These are phyloP conservation scores for Clostera curtula DNA, from an alignment of 2,888 invertebrate genomes.

Conservation along the genomic window DNA sequence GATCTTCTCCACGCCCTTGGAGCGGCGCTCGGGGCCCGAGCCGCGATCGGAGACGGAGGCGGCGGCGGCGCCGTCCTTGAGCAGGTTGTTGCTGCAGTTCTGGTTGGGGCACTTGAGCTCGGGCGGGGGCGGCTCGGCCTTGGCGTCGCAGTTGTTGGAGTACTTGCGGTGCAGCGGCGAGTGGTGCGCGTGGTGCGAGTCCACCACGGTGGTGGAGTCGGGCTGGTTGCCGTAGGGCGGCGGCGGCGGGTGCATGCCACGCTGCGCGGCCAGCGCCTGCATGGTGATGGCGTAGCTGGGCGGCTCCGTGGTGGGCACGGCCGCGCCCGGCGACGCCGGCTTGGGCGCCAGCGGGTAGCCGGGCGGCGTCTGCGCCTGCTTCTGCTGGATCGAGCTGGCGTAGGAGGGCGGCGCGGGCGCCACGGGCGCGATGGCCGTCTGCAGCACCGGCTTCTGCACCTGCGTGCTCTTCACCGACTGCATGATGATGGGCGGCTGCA, in stretches of 20 bases:
- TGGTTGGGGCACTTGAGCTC: conserved; percentile 69
- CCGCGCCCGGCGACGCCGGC: conserved; percentile 71
- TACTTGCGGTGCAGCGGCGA: conserved; percentile 82
- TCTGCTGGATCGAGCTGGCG: conserved; percentile 86
- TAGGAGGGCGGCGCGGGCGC: conserved; percentile 91
- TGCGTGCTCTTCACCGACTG: conserved; percentile 97
- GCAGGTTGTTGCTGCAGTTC: conserved; percentile 65
- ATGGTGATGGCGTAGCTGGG: conserved; percentile 95
- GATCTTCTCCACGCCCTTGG: conserved; percentile 79
- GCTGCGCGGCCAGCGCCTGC: conserved; percentile 84
- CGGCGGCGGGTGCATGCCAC: conserved; percentile 80
- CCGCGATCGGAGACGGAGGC: conserved; percentile 76
- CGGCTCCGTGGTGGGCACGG: conserved; percentile 88
- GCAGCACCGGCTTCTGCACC: conserved; percentile 94
- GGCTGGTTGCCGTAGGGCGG: conserved; percentile 78
- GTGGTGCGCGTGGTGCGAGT: conserved; percentile 75
- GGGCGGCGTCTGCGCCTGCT: conserved; percentile 71
- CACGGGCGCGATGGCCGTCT: conserved; percentile 95
- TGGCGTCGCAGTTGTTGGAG: conserved; percentile 70
- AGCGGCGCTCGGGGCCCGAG: conserved; percentile 62
- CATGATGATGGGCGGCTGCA: conserved; percentile 96
- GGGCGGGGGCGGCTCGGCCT: conserved; percentile 70
- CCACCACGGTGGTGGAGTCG: conserved; percentile 51
- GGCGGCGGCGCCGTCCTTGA: conserved; percentile 68
- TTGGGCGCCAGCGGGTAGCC: conserved; percentile 69